These are phyloP conservation scores for Gasteruption jaculator DNA, from an alignment of 2,888 invertebrate genomes.

Conservation along the genomic window DNA sequence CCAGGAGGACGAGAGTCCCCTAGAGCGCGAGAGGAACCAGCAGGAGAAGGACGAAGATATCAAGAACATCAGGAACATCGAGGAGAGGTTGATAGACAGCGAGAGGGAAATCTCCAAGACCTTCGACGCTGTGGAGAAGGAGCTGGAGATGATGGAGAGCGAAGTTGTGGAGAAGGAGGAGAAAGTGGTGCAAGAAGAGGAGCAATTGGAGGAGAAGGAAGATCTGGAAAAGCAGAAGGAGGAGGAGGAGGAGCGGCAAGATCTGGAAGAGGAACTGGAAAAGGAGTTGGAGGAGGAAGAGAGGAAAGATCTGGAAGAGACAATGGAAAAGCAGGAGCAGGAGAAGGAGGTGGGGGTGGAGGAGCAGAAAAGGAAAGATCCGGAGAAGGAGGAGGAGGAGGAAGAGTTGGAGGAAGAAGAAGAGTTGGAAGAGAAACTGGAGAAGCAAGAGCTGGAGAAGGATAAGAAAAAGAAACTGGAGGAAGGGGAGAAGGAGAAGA, in stretches of 20 bases:
- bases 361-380: conserved; percentile 4
- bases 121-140: too few relatives aligned
- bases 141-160: background rate
- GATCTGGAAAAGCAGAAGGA: background rate
- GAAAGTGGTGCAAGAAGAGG: background rate
- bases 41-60: too few relatives aligned
- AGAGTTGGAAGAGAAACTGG: conserved; percentile 10
- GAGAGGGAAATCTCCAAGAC: too few relatives aligned
- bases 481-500: conserved; percentile 19
- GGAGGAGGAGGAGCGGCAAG: conserved; percentile 3
- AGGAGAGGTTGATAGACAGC: too few relatives aligned
- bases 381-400: conserved; percentile 1
- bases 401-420: conserved; percentile 3
- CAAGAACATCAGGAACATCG: too few relatives aligned
- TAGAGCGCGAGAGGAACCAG: too few relatives aligned
- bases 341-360: conserved; percentile 9
- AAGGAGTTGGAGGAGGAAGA: background rate
- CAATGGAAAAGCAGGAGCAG: conserved; percentile 17
- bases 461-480: too few relatives aligned
- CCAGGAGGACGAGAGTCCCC: conserved; percentile 4
- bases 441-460: too few relatives aligned
- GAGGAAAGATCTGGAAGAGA: conserved; percentile 4
- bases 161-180: background rate
- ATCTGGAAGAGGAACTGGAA: background rate
- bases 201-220: background rate